phyloP scores from a whole-genome alignment of 1,140 invertebrate genomes.

The Whitmania pigra region DNA sequence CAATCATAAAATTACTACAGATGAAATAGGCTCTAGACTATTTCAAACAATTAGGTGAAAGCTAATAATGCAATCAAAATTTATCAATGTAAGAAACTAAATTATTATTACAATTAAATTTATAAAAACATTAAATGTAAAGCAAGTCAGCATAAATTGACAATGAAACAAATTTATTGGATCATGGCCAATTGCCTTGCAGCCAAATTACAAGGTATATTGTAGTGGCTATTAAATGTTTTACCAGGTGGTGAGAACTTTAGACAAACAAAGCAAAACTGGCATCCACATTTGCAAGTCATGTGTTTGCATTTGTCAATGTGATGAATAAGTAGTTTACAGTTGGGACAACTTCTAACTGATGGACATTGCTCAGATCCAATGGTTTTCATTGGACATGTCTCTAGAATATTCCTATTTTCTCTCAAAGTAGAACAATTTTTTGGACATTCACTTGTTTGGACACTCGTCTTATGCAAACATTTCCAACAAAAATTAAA shows the following conservation, averaged over 20 bases:
- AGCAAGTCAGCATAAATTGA: no score
- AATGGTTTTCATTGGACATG: background rate
- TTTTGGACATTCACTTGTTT: background rate
- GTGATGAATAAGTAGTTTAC: constrained; percentile 22
- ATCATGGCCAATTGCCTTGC: no score
- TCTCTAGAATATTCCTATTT: background rate
- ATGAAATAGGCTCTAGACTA: no score
- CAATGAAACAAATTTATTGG: no score
- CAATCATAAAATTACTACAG: no score
- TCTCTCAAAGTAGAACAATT: background rate
- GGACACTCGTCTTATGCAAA: background rate
- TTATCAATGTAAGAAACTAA: no score
- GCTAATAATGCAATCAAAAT: no score
- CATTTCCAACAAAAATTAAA: constrained; percentile 2
- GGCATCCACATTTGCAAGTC: constrained; percentile 23
- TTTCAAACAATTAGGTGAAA: no score
- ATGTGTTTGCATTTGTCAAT: constrained; percentile 25
- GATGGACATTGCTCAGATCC: constrained; percentile 15
- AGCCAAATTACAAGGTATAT: no score
- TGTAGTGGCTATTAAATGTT: constrained; percentile 12
- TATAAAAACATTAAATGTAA: no score
- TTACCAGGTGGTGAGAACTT: background rate
- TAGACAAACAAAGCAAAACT: constrained; percentile 25
- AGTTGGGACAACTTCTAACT: constrained; percentile 23
- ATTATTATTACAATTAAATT: no score